Percentiles rank a stretch among this genome's conserved stretches.
phyloP scores from a whole-genome alignment of 2,888 invertebrate genomes.

The Marronus borbonicus region DNA sequence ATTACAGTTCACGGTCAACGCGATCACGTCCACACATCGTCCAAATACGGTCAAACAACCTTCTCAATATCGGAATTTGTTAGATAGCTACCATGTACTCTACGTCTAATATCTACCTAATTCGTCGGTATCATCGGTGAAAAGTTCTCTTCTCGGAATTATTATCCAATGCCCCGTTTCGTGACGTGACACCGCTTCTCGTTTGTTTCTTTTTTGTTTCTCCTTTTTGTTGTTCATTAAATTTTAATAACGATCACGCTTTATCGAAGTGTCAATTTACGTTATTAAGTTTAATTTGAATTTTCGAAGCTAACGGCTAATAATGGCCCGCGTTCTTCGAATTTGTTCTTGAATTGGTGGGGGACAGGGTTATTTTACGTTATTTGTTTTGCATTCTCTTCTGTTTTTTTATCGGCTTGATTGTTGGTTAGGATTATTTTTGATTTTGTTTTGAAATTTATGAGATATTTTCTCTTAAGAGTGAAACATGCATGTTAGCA shows the following conservation, averaged over 20 bases:
- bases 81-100: background rate
- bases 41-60: background rate
- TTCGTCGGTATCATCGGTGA: no score
- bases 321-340: background rate
- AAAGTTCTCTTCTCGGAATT: constrained; percentile 6
- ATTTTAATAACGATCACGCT: constrained; percentile 19
- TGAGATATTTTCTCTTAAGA: no score
- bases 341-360: background rate
- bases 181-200: no score
- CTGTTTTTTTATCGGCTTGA: no score
- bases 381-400: no score
- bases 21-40: background rate
- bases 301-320: background rate
- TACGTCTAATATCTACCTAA: no score
- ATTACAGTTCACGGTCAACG: background rate
- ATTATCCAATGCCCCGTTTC: background rate
- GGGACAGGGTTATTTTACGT: no score
- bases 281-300: constrained; percentile 22
- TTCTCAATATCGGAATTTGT: background rate
- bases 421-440: no score
- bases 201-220: no score
- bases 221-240: background rate
- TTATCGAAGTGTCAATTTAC: constrained; percentile 16
- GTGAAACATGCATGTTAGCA: no score
- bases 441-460: no score